Base-by-base conservation (phyloP, 2,888 invertebrate genomes). In the Agrochola lota region DNA sequence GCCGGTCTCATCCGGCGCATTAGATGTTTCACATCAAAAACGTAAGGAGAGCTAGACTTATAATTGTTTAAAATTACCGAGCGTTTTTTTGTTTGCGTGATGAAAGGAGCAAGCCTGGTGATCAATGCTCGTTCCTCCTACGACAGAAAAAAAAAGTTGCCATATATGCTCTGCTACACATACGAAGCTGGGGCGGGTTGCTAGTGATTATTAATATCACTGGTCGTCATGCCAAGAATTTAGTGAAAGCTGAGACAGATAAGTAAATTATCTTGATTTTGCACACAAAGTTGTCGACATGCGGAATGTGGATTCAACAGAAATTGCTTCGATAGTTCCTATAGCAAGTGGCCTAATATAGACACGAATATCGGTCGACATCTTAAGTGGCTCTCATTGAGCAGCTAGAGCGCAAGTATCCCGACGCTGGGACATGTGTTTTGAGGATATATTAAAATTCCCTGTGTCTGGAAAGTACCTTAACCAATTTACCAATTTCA, bases 261-360 rank as follows among this genome's bases (percentile, higher is more conserved):
- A 40, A 49, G 20, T 20, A 40, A 74, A 74, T 26, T 60, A 76
- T 74, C 35, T 49, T 74, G 57, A 75, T 59, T 46, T 70, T 17
- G 8, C 40, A 15, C 62, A 43, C 26, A 20, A 62, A 20, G 43
- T 60, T 12, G 17, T 43, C 11, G 26, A 30, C 73, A 62, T 26
- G 73, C 17, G 59, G 12, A 23, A 9, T 9, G 30, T 68, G 30
- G 15, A 55, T 15, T 68, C 23, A 1, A 4, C 9, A 30, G 60
- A 4, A 20, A 30, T 20, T 60, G 20, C 30, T 8, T 20, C 30
- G 30, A 30, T 30, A 17, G 8, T 8, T 3, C 2, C 30, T 7
- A 7, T 40, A 7, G 40, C 40, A 6, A 40, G 40, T 40, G 40
- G 40, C 40, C 40, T 40, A 40, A 40, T 40, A 40, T 40, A 40